Evolutionary conservation across 2,888 invertebrate genomes (phyloP).

Genomic region (Allolobophora icterica): DNA sequence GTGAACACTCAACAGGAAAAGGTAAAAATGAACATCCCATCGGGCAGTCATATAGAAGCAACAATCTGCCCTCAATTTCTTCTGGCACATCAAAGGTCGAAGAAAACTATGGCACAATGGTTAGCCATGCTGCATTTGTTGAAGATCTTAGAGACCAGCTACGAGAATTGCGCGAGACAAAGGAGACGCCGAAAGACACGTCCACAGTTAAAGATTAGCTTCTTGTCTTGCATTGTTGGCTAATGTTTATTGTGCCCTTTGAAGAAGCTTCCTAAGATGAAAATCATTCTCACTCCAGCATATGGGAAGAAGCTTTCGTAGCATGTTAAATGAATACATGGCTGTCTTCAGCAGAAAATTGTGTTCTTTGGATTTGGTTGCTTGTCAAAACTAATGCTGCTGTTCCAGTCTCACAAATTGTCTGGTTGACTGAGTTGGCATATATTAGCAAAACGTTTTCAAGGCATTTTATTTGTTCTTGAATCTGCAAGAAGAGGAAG

Average conservation of each 20-base stretch:
- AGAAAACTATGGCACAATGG: not conserved
- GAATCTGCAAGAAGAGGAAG: not conserved
- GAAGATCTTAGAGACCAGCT: conserved; percentile 12
- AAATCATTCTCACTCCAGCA: not conserved
- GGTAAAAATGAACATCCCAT: not conserved
- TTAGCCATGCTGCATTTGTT: not conserved
- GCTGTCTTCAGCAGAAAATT: not conserved
- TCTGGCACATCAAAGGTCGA: not conserved
- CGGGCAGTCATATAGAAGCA: not conserved
- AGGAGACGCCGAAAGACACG: not conserved
- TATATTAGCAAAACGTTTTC: not conserved
- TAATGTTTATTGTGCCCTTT: not conserved
- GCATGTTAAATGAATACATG: not conserved
- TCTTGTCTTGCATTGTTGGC: not conserved
- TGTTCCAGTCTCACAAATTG: not conserved
- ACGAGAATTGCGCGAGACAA: conserved; percentile 4
- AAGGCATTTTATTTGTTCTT: not conserved
- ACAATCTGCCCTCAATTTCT: not conserved
- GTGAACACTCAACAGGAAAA: not conserved
- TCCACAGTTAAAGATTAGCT: not conserved
- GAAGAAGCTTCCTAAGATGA: not conserved
- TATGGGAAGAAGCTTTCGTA: not conserved
- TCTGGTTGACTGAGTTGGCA: not conserved
- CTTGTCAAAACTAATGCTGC: not conserved
- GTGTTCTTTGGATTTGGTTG: not conserved